These are phyloP conservation scores for Drosophila infuscata DNA, from an alignment of 2,888 invertebrate genomes.

Conservation along the genomic window DNA sequence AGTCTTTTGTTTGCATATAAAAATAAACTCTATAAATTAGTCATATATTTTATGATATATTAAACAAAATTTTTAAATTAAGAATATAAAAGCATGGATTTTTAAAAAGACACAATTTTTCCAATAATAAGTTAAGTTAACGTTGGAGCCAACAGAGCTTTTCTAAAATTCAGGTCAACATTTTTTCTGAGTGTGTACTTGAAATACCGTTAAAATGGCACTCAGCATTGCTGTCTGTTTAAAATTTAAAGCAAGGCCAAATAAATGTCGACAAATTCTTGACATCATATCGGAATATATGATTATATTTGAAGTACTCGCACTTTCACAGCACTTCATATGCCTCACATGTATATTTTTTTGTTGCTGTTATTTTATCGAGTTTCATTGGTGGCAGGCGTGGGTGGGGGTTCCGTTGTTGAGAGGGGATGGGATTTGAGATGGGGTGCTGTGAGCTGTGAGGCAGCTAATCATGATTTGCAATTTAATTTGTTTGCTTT, in stretches of 20 bases:
- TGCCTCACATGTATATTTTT: conserved; percentile 19
- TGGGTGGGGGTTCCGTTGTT: background rate
- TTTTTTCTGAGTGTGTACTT: background rate
- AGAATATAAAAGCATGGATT: too few relatives aligned
- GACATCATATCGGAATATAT: conserved; percentile 34
- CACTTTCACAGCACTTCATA: conserved; percentile 4
- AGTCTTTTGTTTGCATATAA: too few relatives aligned
- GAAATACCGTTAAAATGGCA: background rate
- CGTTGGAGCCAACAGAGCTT: background rate
- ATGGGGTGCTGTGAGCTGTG: conserved; percentile 37
- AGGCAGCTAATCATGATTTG: conserved; percentile 78
- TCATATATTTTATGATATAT: too few relatives aligned
- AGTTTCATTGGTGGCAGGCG: background rate
- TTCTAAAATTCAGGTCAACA: fast-evolving
- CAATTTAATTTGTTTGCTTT: conserved; percentile 79
- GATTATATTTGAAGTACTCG: conserved; percentile 50
- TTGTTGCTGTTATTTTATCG: conserved; percentile 29
- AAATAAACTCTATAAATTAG: too few relatives aligned
- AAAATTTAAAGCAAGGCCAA: conserved; percentile 36
- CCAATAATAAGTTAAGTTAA: background rate
- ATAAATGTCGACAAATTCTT: conserved; percentile 24
- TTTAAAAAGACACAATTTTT: too few relatives aligned
- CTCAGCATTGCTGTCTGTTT: conserved; percentile 1
- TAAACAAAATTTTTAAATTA: too few relatives aligned
- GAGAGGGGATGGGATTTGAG: background rate